Conservation (phyloP, 2,888 invertebrate genomes). For the Drosophila histrio region DNA sequence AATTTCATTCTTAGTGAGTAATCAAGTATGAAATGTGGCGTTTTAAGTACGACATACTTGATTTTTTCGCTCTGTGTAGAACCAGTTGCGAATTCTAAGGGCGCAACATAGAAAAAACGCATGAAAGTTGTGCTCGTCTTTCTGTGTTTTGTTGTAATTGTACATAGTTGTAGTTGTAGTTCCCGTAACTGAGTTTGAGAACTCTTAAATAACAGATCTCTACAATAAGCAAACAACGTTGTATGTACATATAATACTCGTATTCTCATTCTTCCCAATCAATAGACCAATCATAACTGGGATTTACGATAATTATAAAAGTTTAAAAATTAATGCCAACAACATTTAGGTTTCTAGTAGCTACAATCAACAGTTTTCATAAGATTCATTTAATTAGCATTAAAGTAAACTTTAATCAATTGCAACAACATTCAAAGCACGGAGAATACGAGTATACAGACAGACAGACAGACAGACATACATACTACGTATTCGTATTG, state of each 20-base stretch:
- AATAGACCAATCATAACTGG: not conserved
- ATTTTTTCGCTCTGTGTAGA: no score
- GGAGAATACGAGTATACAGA: not conserved
- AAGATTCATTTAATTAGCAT: constrained; percentile 9
- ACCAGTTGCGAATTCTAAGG: no score
- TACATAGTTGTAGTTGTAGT: no score
- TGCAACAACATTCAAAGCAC: not conserved
- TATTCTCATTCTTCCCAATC: not conserved
- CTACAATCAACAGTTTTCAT: not conserved
- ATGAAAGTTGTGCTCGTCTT: no score
- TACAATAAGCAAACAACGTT: not conserved
- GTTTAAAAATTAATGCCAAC: not conserved
- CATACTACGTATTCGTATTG: not conserved
- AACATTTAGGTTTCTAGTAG: not conserved
- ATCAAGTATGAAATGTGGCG: no score
- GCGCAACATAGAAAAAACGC: no score
- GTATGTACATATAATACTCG: not conserved
- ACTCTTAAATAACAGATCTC: not conserved
- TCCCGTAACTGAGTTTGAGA: no score
- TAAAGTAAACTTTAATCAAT: not conserved
- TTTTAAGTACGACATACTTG: no score
- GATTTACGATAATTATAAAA: not conserved
- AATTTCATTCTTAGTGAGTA: no score
- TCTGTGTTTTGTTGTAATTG: no score
- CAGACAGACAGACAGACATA: not conserved